Evolutionary conservation across 2,888 invertebrate genomes (phyloP), one percentile per base, ranked within the genome.

Genomic region (Himalopsyche kuldschensis): DNA sequence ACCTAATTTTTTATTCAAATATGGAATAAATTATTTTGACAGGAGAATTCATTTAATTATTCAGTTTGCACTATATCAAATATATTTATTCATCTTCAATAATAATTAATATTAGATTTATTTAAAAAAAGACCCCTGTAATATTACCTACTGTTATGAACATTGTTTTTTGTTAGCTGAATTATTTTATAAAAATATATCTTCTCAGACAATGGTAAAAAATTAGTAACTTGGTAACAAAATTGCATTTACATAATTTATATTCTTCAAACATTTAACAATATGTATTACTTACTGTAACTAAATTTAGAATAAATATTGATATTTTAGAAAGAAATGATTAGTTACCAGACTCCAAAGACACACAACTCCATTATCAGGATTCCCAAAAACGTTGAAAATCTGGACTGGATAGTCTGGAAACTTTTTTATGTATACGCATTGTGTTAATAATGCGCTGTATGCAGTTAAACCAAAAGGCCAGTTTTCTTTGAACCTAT

Each of bases 351-450:
- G 6, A 5, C 31, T 17, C 78, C 48, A 78, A 24, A 82, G 4
- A 41, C 46, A 32, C 11, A 84, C 78, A 6, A 84, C 75, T 15
- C 84, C 84, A 47, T 82, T n/a, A 17, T 80, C 82, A 31, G 75
- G 63, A n/a, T 84, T 32, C 1, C 80, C 80, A 55, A 31, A 79
- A 8, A 80, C 79, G 1, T 76, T 46, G 75, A 31, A 84, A 17
- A 82, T 47, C 69, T 69, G 24, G 0, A 84, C 80, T 8, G 84
- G 84, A 63, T 80, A 82, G 32, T 84, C 82, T 1, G 75, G n/a
- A 41, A 24, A 17, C 20, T 82, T 76, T 24, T 79, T 47, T 11
- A 76, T 24, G 47, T 80, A 30, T 6, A 55, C 20, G 24, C 63
- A 76, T 30, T 84, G 84, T n/a, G 41, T 63, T 32, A 80, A 32